Percentiles rank a stretch among this genome's conserved stretches.
phyloP scores from a whole-genome alignment of 2,888 invertebrate species.

The Phortica magna region DNA sequence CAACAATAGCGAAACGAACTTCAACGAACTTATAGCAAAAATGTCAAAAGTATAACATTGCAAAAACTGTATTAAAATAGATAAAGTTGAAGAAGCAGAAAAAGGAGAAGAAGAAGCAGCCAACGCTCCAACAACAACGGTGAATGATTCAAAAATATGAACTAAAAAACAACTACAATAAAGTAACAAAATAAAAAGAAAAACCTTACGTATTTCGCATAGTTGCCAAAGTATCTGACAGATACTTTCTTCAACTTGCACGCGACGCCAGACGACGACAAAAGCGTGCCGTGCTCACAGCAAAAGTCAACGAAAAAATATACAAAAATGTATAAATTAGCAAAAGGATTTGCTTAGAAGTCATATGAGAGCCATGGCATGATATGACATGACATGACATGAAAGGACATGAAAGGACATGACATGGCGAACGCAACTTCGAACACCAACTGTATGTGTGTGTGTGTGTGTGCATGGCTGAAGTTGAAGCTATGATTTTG shows the following conservation, averaged over 20 bases:
- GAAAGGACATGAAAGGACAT: no score
- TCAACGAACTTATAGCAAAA: slow-evolving; percentile 49
- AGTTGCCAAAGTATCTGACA: not conserved
- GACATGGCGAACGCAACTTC: no score
- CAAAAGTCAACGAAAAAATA: not conserved
- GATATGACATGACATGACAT: no score
- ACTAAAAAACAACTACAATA: not conserved
- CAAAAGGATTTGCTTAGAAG: not conserved
- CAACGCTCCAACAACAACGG: not conserved
- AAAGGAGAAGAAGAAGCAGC: not conserved
- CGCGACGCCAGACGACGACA: not conserved
- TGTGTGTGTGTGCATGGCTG: no score
- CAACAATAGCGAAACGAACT: slow-evolving; percentile 43
- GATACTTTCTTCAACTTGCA: not conserved
- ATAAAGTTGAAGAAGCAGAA: not conserved
- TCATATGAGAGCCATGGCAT: not conserved
- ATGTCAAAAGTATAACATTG: slow-evolving; percentile 51
- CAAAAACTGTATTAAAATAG: not conserved
- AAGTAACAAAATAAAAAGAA: not conserved
- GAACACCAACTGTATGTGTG: no score
- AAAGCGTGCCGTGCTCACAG: not conserved
- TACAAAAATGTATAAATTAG: not conserved
- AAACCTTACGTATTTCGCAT: not conserved
- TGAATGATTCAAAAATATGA: not conserved
- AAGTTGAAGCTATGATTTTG: no score